These are phyloP conservation scores for Anguilla megastoma DNA, from an alignment of 2,797 vertebrate genomes.

Conservation along the genomic window DNA sequence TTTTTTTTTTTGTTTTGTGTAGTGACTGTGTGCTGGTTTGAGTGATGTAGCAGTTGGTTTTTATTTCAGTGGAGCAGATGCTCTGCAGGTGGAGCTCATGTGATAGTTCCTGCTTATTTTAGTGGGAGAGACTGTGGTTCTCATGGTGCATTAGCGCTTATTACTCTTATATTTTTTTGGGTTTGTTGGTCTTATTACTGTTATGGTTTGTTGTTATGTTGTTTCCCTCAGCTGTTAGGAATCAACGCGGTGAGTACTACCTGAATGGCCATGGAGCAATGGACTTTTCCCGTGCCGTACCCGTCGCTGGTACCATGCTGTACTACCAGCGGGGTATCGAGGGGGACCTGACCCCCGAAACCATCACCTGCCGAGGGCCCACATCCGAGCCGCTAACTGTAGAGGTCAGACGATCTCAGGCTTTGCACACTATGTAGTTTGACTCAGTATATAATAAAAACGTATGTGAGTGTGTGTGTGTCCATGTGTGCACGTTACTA, in stretches of 20 bases:
- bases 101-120: neutral
- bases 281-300: conserved; percentile 75
- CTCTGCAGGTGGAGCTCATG: neutral
- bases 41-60: neutral
- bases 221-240: conserved; percentile 82
- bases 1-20: neutral
- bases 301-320: conserved; percentile 80
- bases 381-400: conserved; percentile 89
- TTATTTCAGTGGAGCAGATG: neutral
- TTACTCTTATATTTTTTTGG: neutral
- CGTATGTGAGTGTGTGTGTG: neutral
- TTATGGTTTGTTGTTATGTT: neutral
- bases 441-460: neutral
- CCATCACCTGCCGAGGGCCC: conserved; percentile 82
- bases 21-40: neutral
- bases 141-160: neutral
- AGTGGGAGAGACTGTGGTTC: neutral
- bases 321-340: conserved; percentile 87
- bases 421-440: neutral
- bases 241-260: conserved; percentile 85
- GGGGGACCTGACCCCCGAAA: conserved; percentile 81
- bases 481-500: neutral
- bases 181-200: neutral
- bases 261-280: conserved; percentile 94
- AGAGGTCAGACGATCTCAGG: conserved; percentile 74